These are phyloP conservation scores for Cyclina sinensis DNA, from an alignment of 1,140 invertebrate genomes.

Conservation along the genomic window DNA sequence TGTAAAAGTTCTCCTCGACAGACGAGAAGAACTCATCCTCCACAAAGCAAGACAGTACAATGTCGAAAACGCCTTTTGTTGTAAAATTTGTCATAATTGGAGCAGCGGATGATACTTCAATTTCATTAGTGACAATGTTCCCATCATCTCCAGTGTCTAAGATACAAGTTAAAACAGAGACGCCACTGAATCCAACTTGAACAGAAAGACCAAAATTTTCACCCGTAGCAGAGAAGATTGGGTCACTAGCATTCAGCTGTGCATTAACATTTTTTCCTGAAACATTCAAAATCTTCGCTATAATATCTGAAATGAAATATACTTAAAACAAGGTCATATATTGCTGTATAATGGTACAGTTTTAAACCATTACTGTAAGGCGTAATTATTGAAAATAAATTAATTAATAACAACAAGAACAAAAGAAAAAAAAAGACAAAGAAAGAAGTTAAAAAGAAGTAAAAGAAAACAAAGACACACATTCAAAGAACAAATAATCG, in stretches of 20 bases:
- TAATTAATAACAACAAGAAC: too few species aligned
- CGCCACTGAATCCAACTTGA: neutral
- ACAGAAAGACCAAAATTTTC: neutral
- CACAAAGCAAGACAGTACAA: neutral
- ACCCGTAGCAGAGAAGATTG: neutral
- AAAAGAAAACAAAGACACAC: too few species aligned
- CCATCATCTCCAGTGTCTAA: neutral
- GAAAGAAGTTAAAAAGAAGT: too few species aligned
- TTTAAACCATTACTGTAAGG: too few species aligned
- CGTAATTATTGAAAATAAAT: too few species aligned
- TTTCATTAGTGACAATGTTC: neutral
- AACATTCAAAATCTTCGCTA: neutral
- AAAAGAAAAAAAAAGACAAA: too few species aligned
- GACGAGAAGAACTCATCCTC: neutral
- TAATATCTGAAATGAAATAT: too few species aligned
- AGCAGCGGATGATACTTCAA: neutral
- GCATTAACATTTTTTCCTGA: neutral
- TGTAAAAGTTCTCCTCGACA: neutral
- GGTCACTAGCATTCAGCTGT: neutral
- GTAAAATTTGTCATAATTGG: neutral
- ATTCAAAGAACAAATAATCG: too few species aligned
- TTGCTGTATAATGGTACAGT: too few species aligned
- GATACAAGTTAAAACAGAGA: neutral
- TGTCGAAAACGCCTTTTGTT: neutral
- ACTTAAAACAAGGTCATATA: too few species aligned